Evolutionary conservation across 2,888 invertebrate species (phyloP), one percentile per base, ranked within the genome.

Genomic region (Erebia ligea): DNA sequence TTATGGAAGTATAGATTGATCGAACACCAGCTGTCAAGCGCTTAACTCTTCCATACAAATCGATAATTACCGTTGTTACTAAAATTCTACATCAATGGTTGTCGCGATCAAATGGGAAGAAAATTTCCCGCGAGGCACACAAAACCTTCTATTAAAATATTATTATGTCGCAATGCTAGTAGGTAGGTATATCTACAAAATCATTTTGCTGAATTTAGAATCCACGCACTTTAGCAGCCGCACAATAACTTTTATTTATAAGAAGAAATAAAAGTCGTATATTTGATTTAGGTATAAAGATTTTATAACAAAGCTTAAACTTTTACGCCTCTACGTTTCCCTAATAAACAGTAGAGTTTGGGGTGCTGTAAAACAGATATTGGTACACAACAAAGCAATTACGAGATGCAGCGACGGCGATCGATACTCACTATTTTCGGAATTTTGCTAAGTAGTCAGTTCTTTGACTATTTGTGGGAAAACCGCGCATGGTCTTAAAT

Each of bases 311-410:
- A 19, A 48, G 13, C 62, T 21, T 21, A 62, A 45, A 48, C 5
- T 62, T 45, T 61, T 17, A 59, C n/a, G 40, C 61, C 40, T 45
- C n/a, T 5, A 9, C 25, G 21, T 57, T 57, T 25, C 6, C 13
- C 62, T 21, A 48, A 62, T 15, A 45, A 48, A 21, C 48, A 48
- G 19, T 17, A 17, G 45, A 48, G 21, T 62, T 62, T n/a, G 62
- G 48, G 62, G 45, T 21, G 62, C 62, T 62, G 19, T 62, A 62
- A 84, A 85, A 87, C 78, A 76, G 77, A 76, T 74, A 70, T 73
- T 72, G 79, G 84, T 84, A 89, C 89, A 90, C 87, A 89, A 89
- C 86, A 89, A 89, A 88, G 86, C 90, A 88, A 89, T 90, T 90
- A 90, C 84, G 80, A 81, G 83, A 82, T 80, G 81, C 80, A 78